These are phyloP conservation scores for Neogobius melanostomus DNA, from an alignment of 2,113 vertebrate genomes.

Conservation along the genomic window DNA sequence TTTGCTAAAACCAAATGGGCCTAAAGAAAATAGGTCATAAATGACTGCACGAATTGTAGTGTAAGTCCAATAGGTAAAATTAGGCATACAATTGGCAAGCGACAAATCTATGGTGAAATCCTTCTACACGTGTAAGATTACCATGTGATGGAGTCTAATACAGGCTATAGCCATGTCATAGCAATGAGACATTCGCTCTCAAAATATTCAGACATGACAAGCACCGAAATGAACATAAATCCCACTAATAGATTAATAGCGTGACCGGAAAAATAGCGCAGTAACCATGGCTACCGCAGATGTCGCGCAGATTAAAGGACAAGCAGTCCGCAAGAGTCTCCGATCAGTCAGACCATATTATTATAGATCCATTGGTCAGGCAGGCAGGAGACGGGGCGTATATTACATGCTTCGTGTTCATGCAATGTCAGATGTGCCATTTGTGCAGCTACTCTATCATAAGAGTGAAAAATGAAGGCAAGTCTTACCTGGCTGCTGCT, in stretches of 20 bases:
- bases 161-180: not conserved
- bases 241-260: conserved; percentile 9
- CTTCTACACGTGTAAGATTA: not conserved
- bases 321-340: conserved; percentile 1
- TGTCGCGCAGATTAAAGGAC: conserved; percentile 27
- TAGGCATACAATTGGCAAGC: too few relatives aligned
- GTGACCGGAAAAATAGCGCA: not conserved
- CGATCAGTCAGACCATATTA: not conserved
- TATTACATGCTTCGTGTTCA: not conserved
- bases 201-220: not conserved
- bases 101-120: not conserved
- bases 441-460: not conserved
- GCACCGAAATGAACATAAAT: not conserved
- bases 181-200: not conserved
- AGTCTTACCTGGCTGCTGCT: conserved; percentile 30
- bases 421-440: not conserved
- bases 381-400: not conserved
- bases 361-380: not conserved
- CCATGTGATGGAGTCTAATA: not conserved
- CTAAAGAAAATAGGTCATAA: too few relatives aligned
- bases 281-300: conserved; percentile 48
- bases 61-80: too few relatives aligned
- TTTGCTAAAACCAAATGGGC: too few relatives aligned
- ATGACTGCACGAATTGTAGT: too few relatives aligned
- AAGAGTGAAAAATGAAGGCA: too few relatives aligned